These are phyloP conservation scores for Oeneis ivallda DNA, from an alignment of 2,888 invertebrate species.

Conservation along the genomic window DNA sequence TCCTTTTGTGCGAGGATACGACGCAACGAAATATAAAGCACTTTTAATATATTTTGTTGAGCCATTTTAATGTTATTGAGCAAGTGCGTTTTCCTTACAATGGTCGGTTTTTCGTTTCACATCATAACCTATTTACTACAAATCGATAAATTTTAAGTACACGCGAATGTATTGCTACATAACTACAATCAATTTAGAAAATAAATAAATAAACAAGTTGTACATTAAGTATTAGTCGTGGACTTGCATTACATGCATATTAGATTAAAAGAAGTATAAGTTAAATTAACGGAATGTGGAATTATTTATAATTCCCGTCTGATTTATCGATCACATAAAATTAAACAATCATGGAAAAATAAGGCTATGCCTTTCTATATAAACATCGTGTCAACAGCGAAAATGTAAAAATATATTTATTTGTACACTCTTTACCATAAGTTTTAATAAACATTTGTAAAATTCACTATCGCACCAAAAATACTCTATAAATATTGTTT, in stretches of 20 bases:
- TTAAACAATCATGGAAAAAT: constrained; percentile 73
- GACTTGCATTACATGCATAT: constrained; percentile 79
- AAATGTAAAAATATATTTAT: constrained; percentile 82
- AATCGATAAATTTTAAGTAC: constrained; percentile 48
- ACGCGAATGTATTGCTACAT: constrained; percentile 41
- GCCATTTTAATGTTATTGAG: constrained; percentile 64
- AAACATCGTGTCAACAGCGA: constrained; percentile 73
- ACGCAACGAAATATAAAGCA: constrained; percentile 38
- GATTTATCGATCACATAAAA: constrained; percentile 75
- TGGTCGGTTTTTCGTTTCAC: constrained; percentile 31
- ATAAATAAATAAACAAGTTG: constrained; percentile 53
- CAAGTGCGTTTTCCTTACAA: constrained; percentile 51
- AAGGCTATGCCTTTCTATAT: constrained; percentile 72
- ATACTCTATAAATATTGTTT: constrained; percentile 70
- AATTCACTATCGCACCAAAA: constrained; percentile 81
- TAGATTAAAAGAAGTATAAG: constrained; percentile 59
- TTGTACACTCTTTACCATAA: constrained; percentile 76
- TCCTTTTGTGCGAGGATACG: constrained; percentile 72
- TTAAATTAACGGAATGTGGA: constrained; percentile 76
- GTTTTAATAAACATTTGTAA: constrained; percentile 76
- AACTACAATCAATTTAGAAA: constrained; percentile 55
- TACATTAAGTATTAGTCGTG: constrained; percentile 74
- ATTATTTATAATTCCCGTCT: constrained; percentile 79
- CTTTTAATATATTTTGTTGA: constrained; percentile 59
- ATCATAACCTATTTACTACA: constrained; percentile 45